phyloP scores from a whole-genome alignment of 1,140 invertebrate genomes.

The Centruroides vittatus region DNA sequence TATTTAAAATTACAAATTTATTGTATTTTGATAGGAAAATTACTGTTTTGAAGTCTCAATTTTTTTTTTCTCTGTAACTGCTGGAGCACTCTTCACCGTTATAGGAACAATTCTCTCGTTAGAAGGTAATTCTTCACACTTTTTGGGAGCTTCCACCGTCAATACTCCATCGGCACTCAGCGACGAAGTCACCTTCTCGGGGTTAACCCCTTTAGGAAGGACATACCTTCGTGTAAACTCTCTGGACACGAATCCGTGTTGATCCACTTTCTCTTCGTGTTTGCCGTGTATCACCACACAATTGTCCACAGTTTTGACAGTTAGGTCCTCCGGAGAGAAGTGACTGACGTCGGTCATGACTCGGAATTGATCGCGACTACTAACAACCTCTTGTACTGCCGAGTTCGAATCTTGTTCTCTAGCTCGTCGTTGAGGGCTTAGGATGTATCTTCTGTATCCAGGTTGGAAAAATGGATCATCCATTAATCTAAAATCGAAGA shows the following conservation, averaged over 20 bases:
- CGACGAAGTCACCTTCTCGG: neutral
- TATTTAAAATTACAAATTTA: too few relatives aligned
- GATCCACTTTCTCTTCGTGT: conserved; percentile 49
- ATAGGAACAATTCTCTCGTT: neutral
- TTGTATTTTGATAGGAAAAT: too few relatives aligned
- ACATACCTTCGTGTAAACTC: conserved; percentile 54
- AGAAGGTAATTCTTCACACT: neutral
- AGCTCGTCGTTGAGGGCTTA: too few relatives aligned
- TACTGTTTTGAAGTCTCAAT: too few relatives aligned
- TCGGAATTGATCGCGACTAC: conserved; percentile 27
- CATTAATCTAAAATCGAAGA: too few relatives aligned
- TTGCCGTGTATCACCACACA: conserved; percentile 61
- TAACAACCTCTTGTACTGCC: too few relatives aligned
- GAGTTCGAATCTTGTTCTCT: too few relatives aligned
- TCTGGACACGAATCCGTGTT: conserved; percentile 52
- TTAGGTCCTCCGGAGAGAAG: conserved; percentile 67
- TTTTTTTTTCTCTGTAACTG: too few relatives aligned
- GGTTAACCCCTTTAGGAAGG: conserved; percentile 19
- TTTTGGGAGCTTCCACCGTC: conserved; percentile 5
- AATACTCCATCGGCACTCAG: conserved; percentile 1
- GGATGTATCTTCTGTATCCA: too few relatives aligned
- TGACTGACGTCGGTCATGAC: conserved; percentile 67
- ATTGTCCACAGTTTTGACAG: conserved; percentile 65
- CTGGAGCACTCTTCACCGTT: too few relatives aligned
- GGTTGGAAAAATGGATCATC: too few relatives aligned